Evolutionary conservation across 2,113 vertebrate genomes (phyloP).

Genomic region (Camelus dromedarius): DNA sequence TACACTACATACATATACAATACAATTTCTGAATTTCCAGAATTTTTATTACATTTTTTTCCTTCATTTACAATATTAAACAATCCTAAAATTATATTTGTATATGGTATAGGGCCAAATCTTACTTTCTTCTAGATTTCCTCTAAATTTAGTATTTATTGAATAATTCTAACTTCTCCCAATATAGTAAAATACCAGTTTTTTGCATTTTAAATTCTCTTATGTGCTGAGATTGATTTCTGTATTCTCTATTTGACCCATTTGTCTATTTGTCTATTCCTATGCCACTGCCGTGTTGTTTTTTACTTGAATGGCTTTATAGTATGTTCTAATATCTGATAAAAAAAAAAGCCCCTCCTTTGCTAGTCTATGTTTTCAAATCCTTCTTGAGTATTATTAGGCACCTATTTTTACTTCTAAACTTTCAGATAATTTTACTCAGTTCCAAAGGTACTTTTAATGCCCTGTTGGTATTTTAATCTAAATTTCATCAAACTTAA

Average conservation of each 20-base stretch:
- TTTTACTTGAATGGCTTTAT: neutral
- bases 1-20: neutral
- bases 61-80: slow-evolving; percentile 19
- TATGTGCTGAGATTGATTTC: neutral
- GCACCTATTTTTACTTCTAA: neutral
- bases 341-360: neutral
- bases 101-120: neutral
- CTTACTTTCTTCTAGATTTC: neutral
- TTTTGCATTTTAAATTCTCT: neutral
- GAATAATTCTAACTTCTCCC: neutral
- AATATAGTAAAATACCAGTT: neutral
- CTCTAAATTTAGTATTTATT: neutral
- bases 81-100: neutral
- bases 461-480: neutral
- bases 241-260: neutral
- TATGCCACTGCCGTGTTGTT: neutral
- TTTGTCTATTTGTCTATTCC: neutral
- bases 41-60: slow-evolving; percentile 3
- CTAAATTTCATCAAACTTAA: slow-evolving; percentile 21
- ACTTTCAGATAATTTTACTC: neutral
- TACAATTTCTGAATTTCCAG: neutral
- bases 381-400: neutral
- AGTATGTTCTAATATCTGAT: neutral
- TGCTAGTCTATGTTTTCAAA: neutral
- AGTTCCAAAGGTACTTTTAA: neutral